Evolutionary conservation across 2,888 invertebrate species (phyloP).

Genomic region (Drosophila barbarae): DNA sequence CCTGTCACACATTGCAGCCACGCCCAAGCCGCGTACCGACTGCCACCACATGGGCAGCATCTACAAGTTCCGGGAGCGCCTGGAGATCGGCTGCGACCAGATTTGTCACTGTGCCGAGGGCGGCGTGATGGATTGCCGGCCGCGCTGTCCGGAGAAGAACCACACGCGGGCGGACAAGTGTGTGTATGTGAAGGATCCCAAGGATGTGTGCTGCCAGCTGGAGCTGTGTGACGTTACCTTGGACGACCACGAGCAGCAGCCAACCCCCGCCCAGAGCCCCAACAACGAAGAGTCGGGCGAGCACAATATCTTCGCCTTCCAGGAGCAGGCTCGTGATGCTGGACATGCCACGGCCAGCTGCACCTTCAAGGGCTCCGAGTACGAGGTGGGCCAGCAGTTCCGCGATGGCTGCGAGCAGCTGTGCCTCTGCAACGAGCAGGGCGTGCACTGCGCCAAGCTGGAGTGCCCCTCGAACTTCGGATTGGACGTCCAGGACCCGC

Average conservation of each 20-base stretch:
- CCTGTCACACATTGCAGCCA: conserved; percentile 35
- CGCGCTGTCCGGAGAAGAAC: conserved; percentile 84
- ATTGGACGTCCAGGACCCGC: conserved; percentile 90
- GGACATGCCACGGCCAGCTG: conserved; percentile 57
- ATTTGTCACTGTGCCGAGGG: conserved; percentile 88
- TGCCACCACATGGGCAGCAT: conserved; percentile 83
- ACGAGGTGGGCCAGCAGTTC: conserved; percentile 85
- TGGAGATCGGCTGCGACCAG: conserved; percentile 90
- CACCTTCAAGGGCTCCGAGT: conserved; percentile 73
- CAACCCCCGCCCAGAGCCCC: conserved; percentile 55
- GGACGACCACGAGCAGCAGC: conserved; percentile 85
- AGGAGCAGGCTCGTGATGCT: conserved; percentile 74
- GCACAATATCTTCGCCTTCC: conserved; percentile 49
- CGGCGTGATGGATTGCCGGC: conserved; percentile 87
- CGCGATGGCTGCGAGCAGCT: conserved; percentile 90
- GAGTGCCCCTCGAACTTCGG: conserved; percentile 92
- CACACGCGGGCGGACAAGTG: conserved; percentile 85
- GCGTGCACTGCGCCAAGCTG: conserved; percentile 88
- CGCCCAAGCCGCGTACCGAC: conserved; percentile 70
- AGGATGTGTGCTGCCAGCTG: conserved; percentile 91
- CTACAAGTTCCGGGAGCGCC: conserved; percentile 85
- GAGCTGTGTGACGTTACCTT: conserved; percentile 92
- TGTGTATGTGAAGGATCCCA: conserved; percentile 89
- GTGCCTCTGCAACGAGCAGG: conserved; percentile 87
- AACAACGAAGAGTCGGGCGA: conserved; percentile 52